A percentile compares a stretch with the other conserved stretches of the same genome.
Conservation (phyloP, 2,888 invertebrate genomes). For the Apotomis capreana region DNA sequence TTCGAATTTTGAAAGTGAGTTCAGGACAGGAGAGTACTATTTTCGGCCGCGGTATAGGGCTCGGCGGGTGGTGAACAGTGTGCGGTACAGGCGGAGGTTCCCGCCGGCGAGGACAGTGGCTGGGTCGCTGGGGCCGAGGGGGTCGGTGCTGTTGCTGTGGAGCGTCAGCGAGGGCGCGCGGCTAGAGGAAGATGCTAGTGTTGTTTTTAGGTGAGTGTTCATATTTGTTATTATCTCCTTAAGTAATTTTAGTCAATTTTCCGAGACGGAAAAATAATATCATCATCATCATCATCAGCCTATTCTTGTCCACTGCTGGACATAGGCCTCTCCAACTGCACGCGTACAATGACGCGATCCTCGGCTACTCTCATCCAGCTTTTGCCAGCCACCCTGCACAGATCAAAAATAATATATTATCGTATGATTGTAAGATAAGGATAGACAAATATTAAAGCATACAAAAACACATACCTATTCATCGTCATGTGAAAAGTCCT, state of each 20-base stretch:
- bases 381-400: too few relatives aligned
- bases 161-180: slow-evolving; percentile 68
- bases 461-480: too few relatives aligned
- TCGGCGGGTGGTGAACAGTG: slow-evolving; percentile 52
- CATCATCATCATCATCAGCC: too few relatives aligned
- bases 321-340: too few relatives aligned
- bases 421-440: too few relatives aligned
- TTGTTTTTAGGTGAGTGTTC: slow-evolving; percentile 78
- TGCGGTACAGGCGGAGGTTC: slow-evolving; percentile 63
- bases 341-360: too few relatives aligned
- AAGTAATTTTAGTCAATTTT: background rate
- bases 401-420: too few relatives aligned
- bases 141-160: slow-evolving; percentile 69
- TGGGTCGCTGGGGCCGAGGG: slow-evolving; percentile 63
- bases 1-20: slow-evolving; percentile 22
- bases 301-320: too few relatives aligned
- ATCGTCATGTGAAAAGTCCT: too few relatives aligned
- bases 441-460: too few relatives aligned
- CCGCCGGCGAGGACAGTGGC: slow-evolving; percentile 68
- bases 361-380: too few relatives aligned
- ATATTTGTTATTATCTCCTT: background rate
- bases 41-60: slow-evolving; percentile 71
- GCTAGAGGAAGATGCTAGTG: slow-evolving; percentile 69
- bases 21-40: slow-evolving; percentile 58
- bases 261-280: too few relatives aligned